Conservation (phyloP, 2,113 vertebrate species). For the Cheirogaleus medius region DNA sequence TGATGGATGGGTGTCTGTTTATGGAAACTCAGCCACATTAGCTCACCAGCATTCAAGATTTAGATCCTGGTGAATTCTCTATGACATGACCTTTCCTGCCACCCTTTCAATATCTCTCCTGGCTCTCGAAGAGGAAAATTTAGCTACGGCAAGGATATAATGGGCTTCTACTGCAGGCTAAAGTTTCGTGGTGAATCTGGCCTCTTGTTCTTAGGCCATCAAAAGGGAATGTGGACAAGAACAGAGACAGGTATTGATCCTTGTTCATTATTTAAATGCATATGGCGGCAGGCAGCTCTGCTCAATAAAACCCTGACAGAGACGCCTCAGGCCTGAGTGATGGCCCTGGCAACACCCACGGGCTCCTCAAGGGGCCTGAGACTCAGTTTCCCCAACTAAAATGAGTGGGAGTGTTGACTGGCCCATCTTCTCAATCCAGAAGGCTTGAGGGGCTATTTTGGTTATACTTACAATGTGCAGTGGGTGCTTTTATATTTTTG, state of each 20-base stretch:
- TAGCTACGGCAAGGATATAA: neutral
- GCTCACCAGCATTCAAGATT: slow-evolving; percentile 54
- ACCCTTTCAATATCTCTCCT: neutral
- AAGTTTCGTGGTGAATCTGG: neutral
- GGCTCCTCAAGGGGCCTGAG: neutral
- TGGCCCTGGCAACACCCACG: neutral
- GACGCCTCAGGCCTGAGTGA: slow-evolving; percentile 62
- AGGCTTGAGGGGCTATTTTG: fast-evolving
- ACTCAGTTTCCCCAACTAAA: slow-evolving; percentile 68
- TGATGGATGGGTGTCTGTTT: slow-evolving; percentile 63
- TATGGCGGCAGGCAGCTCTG: slow-evolving; percentile 73
- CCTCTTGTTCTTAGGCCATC: neutral
- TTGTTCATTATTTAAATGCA: slow-evolving; percentile 73
- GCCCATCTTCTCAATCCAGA: neutral
- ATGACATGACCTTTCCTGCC: slow-evolving; percentile 40
- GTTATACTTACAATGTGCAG: too few relatives aligned
- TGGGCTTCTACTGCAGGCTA: neutral
- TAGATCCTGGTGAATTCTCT: slow-evolving; percentile 50
- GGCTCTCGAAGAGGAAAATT: slow-evolving; percentile 11
- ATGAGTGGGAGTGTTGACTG: neutral
- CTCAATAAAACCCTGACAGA: slow-evolving; percentile 77
- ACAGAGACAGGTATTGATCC: slow-evolving; percentile 73
- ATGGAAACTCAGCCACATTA: slow-evolving; percentile 16
- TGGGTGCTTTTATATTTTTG: neutral
- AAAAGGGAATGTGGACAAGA: slow-evolving; percentile 58